A percentile compares a stretch with the other conserved stretches of the same genome.
These are phyloP conservation scores for Pimephales promelas DNA, from an alignment of 2,113 vertebrate genomes.

Conservation along the genomic window DNA sequence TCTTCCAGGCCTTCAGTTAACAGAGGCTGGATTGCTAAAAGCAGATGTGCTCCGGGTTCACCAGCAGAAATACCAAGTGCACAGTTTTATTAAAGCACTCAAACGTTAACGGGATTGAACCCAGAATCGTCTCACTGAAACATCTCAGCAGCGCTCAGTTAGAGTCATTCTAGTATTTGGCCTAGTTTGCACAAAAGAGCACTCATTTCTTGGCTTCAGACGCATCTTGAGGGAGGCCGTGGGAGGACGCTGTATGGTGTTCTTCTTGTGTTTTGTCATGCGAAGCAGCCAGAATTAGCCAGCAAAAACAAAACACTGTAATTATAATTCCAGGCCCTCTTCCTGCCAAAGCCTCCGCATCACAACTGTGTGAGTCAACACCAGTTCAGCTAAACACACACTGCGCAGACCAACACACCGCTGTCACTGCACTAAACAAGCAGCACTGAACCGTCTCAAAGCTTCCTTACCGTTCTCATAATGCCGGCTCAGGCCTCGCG, in stretches of 20 bases:
- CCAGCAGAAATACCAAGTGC: not conserved
- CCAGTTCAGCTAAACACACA: constrained; percentile 3
- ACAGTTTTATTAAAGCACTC: no score
- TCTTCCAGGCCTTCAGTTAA: not conserved
- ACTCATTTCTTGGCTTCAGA: not conserved
- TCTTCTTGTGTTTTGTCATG: constrained; percentile 19
- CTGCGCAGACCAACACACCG: not conserved
- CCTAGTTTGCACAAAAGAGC: not conserved
- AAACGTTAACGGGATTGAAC: not conserved
- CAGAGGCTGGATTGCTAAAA: not conserved
- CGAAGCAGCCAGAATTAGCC: constrained; percentile 39
- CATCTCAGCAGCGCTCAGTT: not conserved
- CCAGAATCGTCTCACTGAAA: not conserved
- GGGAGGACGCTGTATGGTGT: no score
- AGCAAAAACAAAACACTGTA: constrained; percentile 26
- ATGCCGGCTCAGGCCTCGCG: no score
- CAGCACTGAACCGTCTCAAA: not conserved
- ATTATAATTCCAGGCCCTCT: constrained; percentile 41
- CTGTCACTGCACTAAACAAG: not conserved
- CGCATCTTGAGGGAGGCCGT: not conserved
- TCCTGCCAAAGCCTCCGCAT: constrained; percentile 24
- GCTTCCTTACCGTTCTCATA: no score
- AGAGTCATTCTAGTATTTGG: not conserved
- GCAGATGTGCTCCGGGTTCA: not conserved
- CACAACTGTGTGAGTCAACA: constrained; percentile 28